Conservation (phyloP, 2,113 vertebrate species). For the Tringa solitaria region DNA sequence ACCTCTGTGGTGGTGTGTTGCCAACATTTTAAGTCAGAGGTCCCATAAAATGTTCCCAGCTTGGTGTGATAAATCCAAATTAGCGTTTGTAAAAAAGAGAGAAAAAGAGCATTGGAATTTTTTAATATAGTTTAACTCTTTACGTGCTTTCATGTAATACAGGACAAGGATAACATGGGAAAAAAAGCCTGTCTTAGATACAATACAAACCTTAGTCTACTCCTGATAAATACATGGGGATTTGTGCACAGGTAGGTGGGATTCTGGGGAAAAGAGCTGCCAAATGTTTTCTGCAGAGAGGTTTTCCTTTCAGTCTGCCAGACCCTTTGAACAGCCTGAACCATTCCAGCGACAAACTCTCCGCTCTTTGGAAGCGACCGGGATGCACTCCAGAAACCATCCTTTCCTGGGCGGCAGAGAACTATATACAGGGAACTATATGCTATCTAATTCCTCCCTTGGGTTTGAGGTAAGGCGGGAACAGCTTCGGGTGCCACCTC, state of each 20-base stretch:
- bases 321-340: background rate
- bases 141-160: background rate
- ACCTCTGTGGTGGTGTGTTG: background rate
- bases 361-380: fast-evolving
- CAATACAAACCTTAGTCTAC: background rate
- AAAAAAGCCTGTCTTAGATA: background rate
- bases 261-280: background rate
- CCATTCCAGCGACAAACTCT: background rate
- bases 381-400: background rate
- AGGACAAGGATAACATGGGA: background rate
- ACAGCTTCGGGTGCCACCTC: background rate
- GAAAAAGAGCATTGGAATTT: background rate
- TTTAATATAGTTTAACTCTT: background rate
- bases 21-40: background rate
- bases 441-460: background rate
- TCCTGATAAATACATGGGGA: background rate
- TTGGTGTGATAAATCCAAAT: background rate
- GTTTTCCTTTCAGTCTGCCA: background rate
- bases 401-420: background rate
- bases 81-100: background rate
- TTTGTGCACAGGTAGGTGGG: background rate
- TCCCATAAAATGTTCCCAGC: background rate
- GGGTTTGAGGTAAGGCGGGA: fast-evolving
- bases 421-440: no score
- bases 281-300: background rate